Evolutionary conservation across 2,113 vertebrate genomes (phyloP).

Genomic region (Calonectris borealis): DNA sequence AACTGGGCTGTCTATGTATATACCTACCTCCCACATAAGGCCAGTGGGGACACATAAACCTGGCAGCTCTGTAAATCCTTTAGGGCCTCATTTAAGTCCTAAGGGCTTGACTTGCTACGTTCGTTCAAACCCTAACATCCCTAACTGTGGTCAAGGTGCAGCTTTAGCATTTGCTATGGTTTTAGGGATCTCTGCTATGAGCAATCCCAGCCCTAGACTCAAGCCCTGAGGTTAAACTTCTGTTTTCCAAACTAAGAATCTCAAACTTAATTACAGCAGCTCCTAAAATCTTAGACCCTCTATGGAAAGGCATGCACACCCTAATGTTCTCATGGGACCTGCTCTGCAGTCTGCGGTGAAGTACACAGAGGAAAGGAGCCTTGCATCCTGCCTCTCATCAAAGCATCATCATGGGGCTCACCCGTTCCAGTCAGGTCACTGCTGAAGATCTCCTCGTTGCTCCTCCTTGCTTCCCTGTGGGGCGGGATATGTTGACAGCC

Average conservation of each 20-base stretch:
- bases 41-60: background rate
- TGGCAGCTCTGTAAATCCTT: background rate
- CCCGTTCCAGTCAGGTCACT: background rate
- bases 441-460: background rate
- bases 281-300: background rate
- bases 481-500: accelerated
- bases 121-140: background rate
- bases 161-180: background rate
- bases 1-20: background rate
- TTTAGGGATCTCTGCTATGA: background rate
- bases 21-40: background rate
- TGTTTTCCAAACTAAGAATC: background rate
- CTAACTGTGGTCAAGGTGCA: background rate
- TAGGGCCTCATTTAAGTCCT: background rate
- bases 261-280: background rate
- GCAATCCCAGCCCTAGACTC: background rate
- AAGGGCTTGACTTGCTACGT: background rate
- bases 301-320: background rate
- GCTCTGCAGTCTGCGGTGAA: background rate
- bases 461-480: background rate
- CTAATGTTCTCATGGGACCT: background rate
- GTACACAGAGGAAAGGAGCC: background rate
- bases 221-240: background rate
- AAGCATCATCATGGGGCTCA: background rate
- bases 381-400: background rate